Evolutionary conservation across 2,113 vertebrate species (phyloP).

Genomic region (Leuciscus idus): DNA sequence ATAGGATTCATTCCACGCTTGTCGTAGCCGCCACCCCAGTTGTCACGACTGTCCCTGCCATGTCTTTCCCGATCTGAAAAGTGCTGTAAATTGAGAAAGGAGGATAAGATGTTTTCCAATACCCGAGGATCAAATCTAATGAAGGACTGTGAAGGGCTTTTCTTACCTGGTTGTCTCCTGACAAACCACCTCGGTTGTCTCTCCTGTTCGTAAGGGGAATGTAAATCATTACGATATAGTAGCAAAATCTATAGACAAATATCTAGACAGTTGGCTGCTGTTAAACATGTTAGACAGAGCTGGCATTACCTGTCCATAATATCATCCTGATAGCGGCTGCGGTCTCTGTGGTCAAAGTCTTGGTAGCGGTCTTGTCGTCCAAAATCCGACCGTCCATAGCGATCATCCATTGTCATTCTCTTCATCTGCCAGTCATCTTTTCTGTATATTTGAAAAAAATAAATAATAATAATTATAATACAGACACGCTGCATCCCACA

Average conservation of each 20-base stretch:
- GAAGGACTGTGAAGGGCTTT: not conserved
- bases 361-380: constrained; percentile 87
- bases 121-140: not conserved
- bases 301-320: constrained; percentile 78
- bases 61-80: constrained; percentile 90
- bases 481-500: not conserved
- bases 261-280: not conserved
- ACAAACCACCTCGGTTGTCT: constrained; percentile 78
- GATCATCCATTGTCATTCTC: constrained; percentile 84
- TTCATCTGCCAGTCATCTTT: constrained; percentile 93
- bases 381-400: constrained; percentile 83
- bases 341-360: constrained; percentile 89
- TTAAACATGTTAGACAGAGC: not conserved
- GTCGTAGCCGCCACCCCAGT: constrained; percentile 83
- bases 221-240: not conserved
- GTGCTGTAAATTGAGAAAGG: constrained; percentile 74
- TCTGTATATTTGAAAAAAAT: constrained; percentile 61
- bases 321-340: constrained; percentile 86
- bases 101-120: not conserved
- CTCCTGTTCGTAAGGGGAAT: constrained; percentile 70
- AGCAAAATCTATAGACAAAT: not conserved
- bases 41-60: constrained; percentile 82
- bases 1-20: constrained; percentile 73
- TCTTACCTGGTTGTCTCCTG: constrained; percentile 75
- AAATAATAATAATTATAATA: not conserved